Base-by-base conservation (phyloP, 1,140 invertebrate species). In the Drosophila punjabiensis region DNA sequence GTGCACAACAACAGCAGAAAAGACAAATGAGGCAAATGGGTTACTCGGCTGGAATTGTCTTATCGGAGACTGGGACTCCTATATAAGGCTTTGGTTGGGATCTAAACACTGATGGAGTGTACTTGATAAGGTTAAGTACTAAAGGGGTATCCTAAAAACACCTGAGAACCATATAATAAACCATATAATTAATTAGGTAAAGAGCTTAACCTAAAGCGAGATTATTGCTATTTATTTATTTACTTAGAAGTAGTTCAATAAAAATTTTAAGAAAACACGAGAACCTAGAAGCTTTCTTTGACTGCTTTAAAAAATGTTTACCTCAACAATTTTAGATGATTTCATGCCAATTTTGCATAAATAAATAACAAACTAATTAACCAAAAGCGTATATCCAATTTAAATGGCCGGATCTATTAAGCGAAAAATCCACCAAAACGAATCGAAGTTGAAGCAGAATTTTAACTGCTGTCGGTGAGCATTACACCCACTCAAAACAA, bases 1-100 rank as follows among this genome's bases (percentile, higher is more conserved):
- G 20, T 13, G 28, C 20, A 28, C 33, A 45, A 37, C 60, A 61
- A 37, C 79, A 61, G 35, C 48, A 60, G 52, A 32, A 39, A 61
- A 43, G 68, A 43, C 56, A 69, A 86, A 87, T 69, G 70, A 62
- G 79, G 79, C 65, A 87, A 79, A 82, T 82, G 70, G 83, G 83
- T 86, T 87, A 86, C 50, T 79, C 53, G 63, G 82, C 67, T 85
- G 63, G 16, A 52, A 62, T 32, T 43, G 55, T 33, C 41, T 74
- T 53, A 79, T 71, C 68, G 64, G 14, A 14, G 52, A 41, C 65
- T 58, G 11, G 5, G 55, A 32, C 39, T 52, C 45, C 63, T 68
- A 28, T 52, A 77, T 32, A 74, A 61, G 55, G 55, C 8, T 37
- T 43, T 53, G n/a, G n/a, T 5, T 43, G 32, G 24, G 30, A 20